Evolutionary conservation across 2,113 vertebrate species (phyloP).

Genomic region (Rhabdornis inornatus): DNA sequence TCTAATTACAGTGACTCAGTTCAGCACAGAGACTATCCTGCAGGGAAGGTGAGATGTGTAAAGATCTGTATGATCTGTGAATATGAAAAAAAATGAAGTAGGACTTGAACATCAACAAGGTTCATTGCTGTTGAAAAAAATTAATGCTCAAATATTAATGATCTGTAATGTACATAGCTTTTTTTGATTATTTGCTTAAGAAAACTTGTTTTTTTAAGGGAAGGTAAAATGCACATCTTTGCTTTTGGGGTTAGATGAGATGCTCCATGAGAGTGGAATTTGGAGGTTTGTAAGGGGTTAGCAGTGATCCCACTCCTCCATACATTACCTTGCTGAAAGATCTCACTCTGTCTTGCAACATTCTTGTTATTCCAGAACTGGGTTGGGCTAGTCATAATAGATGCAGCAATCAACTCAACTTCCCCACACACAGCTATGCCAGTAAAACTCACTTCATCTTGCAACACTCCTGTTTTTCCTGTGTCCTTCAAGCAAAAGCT

Average conservation of each 20-base stretch:
- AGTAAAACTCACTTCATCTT: conserved; percentile 37
- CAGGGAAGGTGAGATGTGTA: background rate
- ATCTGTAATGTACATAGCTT: background rate
- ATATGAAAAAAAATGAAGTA: background rate
- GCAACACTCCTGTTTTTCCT: conserved; percentile 19
- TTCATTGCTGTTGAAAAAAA: background rate
- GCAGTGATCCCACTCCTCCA: conserved; percentile 30
- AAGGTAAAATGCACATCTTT: background rate
- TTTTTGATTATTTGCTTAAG: background rate
- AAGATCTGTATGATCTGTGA: background rate
- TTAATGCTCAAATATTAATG: background rate
- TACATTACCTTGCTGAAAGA: conserved; percentile 18
- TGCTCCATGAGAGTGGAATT: background rate
- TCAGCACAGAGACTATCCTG: background rate
- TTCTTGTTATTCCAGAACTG: conserved; percentile 65
- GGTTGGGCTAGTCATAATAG: conserved; percentile 62
- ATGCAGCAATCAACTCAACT: conserved; percentile 51
- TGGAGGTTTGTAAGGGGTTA: conserved; percentile 7
- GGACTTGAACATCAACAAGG: background rate
- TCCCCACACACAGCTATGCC: conserved; percentile 38
- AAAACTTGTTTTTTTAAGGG: background rate
- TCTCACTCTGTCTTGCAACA: conserved; percentile 57
- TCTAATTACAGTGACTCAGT: background rate
- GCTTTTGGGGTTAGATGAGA: background rate
- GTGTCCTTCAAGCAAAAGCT: background rate